Percentiles rank a stretch among this genome's conserved stretches.
These are phyloP conservation scores for Gymnarchus niloticus DNA, from an alignment of 2,113 vertebrate species.

Conservation along the genomic window DNA sequence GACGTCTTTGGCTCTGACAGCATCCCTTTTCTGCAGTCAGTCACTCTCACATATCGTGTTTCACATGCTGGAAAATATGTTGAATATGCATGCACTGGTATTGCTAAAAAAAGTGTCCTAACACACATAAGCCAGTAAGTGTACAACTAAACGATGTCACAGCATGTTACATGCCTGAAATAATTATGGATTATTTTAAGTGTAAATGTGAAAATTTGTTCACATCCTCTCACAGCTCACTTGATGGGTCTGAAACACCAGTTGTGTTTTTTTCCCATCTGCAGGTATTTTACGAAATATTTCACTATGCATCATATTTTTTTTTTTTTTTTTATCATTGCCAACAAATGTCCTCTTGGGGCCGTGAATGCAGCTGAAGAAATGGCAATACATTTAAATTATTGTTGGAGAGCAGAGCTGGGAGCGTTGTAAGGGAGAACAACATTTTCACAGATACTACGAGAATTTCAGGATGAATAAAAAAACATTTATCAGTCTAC, in stretches of 20 bases:
- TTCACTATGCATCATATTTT: not conserved
- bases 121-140: too few species aligned
- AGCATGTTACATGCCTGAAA: not conserved
- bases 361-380: not conserved
- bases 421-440: not conserved
- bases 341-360: too few species aligned
- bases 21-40: not conserved
- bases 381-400: not conserved
- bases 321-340: too few species aligned
- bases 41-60: not conserved
- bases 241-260: slow-evolving; percentile 1
- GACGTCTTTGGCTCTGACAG: not conserved
- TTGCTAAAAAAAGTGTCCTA: too few species aligned
- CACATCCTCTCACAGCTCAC: not conserved
- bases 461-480: not conserved
- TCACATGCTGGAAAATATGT: not conserved
- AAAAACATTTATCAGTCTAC: not conserved
- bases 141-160: too few species aligned
- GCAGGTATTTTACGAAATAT: not conserved
- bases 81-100: not conserved
- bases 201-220: not conserved
- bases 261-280: not conserved
- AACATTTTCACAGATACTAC: not conserved
- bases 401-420: not conserved
- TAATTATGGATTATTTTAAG: not conserved